Base-by-base conservation (phyloP, 2,797 vertebrate genomes). In the Lutjanus campechanus region DNA sequence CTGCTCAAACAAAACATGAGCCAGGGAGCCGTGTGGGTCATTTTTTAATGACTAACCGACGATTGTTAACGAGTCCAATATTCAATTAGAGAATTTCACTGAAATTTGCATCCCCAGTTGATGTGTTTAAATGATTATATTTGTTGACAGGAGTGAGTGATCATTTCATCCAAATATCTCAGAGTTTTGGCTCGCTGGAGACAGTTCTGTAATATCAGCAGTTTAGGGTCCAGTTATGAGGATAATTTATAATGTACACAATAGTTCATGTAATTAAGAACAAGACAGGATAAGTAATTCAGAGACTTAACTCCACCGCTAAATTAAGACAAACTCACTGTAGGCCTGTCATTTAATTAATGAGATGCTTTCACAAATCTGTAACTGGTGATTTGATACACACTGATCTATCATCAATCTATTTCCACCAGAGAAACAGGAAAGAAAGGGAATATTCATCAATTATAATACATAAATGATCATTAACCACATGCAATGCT, bases 171-270 rank as follows among this genome's bases (percentile, higher is more conserved):
- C 40, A 72, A 72, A 84, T 73, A 74, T 74, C 40, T 77, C 62
- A 71, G 13, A 46, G 50, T 84, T 84, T 82, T 29, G 73, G 61
- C 76, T 76, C 29, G 70, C 47, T 69, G 11, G 69, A 80, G 74
- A 69, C 53, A 78, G 58, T 79, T 85, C 51, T 84, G 76, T 81
- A 61, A 56, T 43, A 40, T 86, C 83, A 90, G 70, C 82, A 77
- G 47, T 88, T 89, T 73, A 46, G 53, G 49, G 29, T 77, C 77
- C 60, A 70, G 60, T 81, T 73, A 79, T 67, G 44, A 73, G 83
- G 68, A 89, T 88, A 74, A 91, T 91, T 88, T 56, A 88, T 86
- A 79, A 90, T 80, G 68, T 86, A 85, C 67, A 89, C 78, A 82
- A 73, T 82, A 81, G 75, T 83, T 88, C 64, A 73, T 80, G 79